Base-by-base conservation (phyloP, 2,113 vertebrate species). In the Melanerpes formicivorus region DNA sequence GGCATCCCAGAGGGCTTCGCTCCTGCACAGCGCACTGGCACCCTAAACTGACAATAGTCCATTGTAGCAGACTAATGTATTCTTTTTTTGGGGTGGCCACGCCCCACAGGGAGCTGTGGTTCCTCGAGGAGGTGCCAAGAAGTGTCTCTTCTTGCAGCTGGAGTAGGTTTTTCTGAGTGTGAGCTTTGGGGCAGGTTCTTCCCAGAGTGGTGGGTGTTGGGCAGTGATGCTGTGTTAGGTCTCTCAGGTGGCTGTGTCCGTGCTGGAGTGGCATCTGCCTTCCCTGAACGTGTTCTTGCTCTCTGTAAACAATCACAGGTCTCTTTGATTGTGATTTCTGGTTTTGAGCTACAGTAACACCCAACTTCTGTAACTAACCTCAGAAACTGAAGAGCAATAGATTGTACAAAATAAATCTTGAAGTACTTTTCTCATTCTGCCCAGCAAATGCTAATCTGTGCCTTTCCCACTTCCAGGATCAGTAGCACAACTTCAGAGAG, bases 391-490 rank as follows among this genome's bases (percentile, higher is more conserved):
- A 64, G 81, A 93, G 60, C 79, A 77, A 79, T 50, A 67, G 66
- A 54, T 46, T 77, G 62, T 79, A 26, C 77, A 62, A 75, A 64
- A 71, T 14, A 54, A 87, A 80, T 15, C 42, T 62, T 29, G 27
- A 72, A 67, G 88, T 27, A 25, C 40, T 60, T 62, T 50, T 34
- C 76, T 95, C 17, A 2, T 48, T 78, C 52, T 80, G n/a, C 46
- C 66, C 75, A 58, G 37, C 32, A 52, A 56, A 82, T 66, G 55
- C 60, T 60, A 67, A 85, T 58, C 18, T 10, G 22, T 59, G 22
- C 62, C 80, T 95, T 86, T 84, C 79, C 56, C 30, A 14, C 70
- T 64, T 44, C 44, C 46, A 69, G 52, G 46, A 60, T 85, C 71
- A 34, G 83, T 30, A 58, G 26, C 11, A 2, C 69, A 84, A 8